Conservation (phyloP, 2,888 invertebrate species). For the Hydropsyche betteni region DNA sequence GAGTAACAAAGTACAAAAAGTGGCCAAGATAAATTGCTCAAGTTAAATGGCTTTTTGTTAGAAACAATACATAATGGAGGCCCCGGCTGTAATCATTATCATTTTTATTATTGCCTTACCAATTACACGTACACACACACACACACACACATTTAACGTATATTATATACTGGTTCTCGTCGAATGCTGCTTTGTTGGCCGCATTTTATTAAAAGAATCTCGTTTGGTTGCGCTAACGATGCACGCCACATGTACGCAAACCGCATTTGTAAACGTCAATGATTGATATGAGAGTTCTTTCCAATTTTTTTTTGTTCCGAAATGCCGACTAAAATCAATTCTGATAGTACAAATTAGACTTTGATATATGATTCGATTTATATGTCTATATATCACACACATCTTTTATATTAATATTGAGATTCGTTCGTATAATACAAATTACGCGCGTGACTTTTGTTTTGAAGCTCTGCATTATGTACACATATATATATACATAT, state of each 20-base stretch:
- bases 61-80: slow-evolving; percentile 49
- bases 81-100: slow-evolving; percentile 44
- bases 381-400: slow-evolving; percentile 4
- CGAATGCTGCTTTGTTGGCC: slow-evolving; percentile 34
- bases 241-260: slow-evolving; percentile 2
- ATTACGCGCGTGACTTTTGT: too few relatives aligned
- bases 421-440: too few relatives aligned
- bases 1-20: slow-evolving; percentile 45
- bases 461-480: too few relatives aligned
- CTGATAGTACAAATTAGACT: slow-evolving; percentile 7
- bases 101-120: slow-evolving; percentile 41
- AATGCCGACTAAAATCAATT: slow-evolving; percentile 6
- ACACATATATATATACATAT: too few relatives aligned
- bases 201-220: slow-evolving; percentile 45
- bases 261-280: slow-evolving; percentile 15
- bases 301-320: neutral
- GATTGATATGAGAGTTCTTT: slow-evolving; percentile 13
- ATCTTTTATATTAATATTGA: neutral
- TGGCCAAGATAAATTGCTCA: slow-evolving; percentile 49
- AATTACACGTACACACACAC: slow-evolving; percentile 2
- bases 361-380: slow-evolving; percentile 16
- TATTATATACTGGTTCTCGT: slow-evolving; percentile 3
- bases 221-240: slow-evolving; percentile 36
- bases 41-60: slow-evolving; percentile 50
- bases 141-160: neutral